These are phyloP conservation scores for Gadopsis marmoratus DNA, from an alignment of 2,797 vertebrate genomes.

Conservation along the genomic window DNA sequence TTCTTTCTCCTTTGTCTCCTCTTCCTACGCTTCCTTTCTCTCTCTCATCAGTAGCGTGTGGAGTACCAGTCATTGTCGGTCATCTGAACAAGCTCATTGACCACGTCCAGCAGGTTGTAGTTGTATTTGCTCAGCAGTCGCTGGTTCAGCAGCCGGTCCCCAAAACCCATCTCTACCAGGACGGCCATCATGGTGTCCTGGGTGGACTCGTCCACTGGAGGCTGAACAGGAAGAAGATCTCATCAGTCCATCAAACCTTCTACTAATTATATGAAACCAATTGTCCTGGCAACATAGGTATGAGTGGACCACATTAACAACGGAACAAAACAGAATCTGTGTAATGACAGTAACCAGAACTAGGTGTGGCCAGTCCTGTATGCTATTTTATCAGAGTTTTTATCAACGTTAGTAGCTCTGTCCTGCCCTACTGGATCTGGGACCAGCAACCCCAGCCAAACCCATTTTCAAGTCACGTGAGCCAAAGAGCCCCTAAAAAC, in stretches of 20 bases:
- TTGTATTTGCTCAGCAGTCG: slow-evolving; percentile 91
- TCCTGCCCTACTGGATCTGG: neutral
- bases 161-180: slow-evolving; percentile 96
- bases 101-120: slow-evolving; percentile 92
- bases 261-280: neutral
- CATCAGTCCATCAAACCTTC: neutral
- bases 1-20: neutral
- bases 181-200: slow-evolving; percentile 92
- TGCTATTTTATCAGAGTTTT: neutral
- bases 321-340: neutral
- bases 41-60: slow-evolving; percentile 86
- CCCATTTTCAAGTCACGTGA: neutral
- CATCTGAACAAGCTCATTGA: slow-evolving; percentile 93
- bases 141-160: slow-evolving; percentile 91
- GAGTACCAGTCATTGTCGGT: slow-evolving; percentile 92
- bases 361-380: too few species aligned
- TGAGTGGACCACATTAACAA: neutral
- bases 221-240: slow-evolving; percentile 57
- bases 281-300: neutral
- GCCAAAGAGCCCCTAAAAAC: neutral
- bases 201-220: slow-evolving; percentile 85
- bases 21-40: neutral
- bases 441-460: neutral
- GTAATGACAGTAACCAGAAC: neutral
- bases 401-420: neutral